phyloP scores from a whole-genome alignment of 2,113 vertebrate genomes.

The Corydoras maculifer region DNA sequence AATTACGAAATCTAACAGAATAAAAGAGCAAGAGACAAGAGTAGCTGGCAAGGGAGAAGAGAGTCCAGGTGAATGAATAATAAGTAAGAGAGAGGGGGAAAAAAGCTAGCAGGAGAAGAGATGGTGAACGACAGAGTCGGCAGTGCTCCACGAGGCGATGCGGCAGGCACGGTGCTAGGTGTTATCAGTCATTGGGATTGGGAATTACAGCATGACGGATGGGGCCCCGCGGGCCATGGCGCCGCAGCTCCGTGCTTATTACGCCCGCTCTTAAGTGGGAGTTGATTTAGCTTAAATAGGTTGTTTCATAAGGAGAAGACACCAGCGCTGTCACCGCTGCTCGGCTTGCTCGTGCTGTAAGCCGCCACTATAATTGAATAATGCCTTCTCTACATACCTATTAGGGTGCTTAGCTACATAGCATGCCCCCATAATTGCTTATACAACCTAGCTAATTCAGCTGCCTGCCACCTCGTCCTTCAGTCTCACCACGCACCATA shows the following conservation, averaged over 20 bases:
- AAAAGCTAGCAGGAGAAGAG: slow-evolving; percentile 23
- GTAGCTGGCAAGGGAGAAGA: slow-evolving; percentile 42
- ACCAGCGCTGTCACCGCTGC: slow-evolving; percentile 66
- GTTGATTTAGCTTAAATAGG: slow-evolving; percentile 91
- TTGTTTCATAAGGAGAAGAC: slow-evolving; percentile 82
- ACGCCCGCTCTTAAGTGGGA: slow-evolving; percentile 85
- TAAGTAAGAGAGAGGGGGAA: slow-evolving; percentile 14
- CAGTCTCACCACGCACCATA: slow-evolving; percentile 46
- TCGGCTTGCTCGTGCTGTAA: slow-evolving; percentile 69
- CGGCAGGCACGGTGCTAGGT: slow-evolving; percentile 61
- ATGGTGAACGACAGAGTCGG: slow-evolving; percentile 37
- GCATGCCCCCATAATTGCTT: slow-evolving; percentile 68
- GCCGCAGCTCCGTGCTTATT: slow-evolving; percentile 76
- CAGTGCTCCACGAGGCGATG: slow-evolving; percentile 57
- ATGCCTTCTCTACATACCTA: slow-evolving; percentile 70
- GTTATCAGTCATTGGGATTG: slow-evolving; percentile 89
- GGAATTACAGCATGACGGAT: slow-evolving; percentile 90
- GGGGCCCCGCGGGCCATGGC: slow-evolving; percentile 77
- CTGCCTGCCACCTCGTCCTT: slow-evolving; percentile 39
- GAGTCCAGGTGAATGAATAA: slow-evolving; percentile 40
- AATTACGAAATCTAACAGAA: not conserved
- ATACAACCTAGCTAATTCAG: slow-evolving; percentile 66
- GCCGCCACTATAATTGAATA: slow-evolving; percentile 81
- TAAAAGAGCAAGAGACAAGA: slow-evolving; percentile 14
- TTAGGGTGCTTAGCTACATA: slow-evolving; percentile 69